Conservation (phyloP, 1,140 invertebrate species). For the Sipha flava region DNA sequence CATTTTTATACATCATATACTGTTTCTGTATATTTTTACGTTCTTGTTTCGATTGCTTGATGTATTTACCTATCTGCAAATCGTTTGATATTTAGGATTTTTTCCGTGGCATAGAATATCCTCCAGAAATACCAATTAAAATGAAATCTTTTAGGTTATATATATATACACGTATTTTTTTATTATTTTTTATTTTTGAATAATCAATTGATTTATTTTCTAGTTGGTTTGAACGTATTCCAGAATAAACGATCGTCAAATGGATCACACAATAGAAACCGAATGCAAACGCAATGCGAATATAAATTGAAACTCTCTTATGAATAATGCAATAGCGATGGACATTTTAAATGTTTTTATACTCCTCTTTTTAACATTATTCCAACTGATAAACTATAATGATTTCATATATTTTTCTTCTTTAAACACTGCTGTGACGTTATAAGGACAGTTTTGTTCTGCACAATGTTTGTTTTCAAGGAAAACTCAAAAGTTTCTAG, state of each 20-base stretch:
- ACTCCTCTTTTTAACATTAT: background rate
- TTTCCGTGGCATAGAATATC: too few species aligned
- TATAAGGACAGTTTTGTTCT: background rate
- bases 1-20: too few species aligned
- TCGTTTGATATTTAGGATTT: too few species aligned
- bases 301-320: conserved; percentile 4
- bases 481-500: background rate
- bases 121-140: background rate
- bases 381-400: background rate
- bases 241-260: background rate
- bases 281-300: background rate
- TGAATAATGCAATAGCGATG: background rate
- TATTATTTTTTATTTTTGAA: background rate
- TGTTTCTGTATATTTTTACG: too few species aligned
- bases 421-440: background rate
- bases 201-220: background rate
- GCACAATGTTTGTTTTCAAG: background rate
- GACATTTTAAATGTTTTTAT: conserved; percentile 9
- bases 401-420: background rate
- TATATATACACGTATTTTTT: background rate
- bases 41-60: too few species aligned
- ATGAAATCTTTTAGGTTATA: background rate
- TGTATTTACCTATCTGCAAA: too few species aligned
- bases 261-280: background rate
- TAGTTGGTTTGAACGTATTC: background rate